Conservation (phyloP, 2,113 vertebrate genomes). For the Ailurus styani region DNA sequence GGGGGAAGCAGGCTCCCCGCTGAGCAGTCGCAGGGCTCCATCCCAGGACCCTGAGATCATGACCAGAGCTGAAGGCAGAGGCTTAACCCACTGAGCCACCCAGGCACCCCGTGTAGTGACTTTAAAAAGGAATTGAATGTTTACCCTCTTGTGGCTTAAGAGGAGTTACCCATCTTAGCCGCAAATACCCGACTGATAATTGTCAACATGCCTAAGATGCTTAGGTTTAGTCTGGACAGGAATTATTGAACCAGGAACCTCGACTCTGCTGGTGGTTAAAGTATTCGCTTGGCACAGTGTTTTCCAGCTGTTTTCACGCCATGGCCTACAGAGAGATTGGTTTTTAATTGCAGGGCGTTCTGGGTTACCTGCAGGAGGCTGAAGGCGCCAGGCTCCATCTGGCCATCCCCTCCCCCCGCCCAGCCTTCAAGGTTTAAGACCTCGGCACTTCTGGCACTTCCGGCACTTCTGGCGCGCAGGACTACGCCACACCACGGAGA, state of each 20-base stretch:
- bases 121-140: neutral
- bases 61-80: too few relatives aligned
- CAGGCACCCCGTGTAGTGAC: too few relatives aligned
- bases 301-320: neutral
- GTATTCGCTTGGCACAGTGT: neutral
- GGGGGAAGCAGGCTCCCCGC: too few relatives aligned
- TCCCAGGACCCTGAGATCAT: too few relatives aligned
- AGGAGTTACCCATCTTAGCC: neutral
- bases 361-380: neutral
- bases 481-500: neutral
- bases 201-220: neutral
- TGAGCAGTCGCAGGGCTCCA: too few relatives aligned
- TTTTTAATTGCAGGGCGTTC: neutral
- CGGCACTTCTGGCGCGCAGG: accelerated
- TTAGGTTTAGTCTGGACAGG: neutral
- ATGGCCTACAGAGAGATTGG: neutral
- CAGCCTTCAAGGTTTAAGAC: neutral
- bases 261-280: neutral
- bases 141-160: neutral
- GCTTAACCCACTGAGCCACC: too few relatives aligned
- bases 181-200: neutral
- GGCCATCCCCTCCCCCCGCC: neutral
- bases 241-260: neutral
- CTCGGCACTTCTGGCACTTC: neutral
- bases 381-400: neutral